Percentiles rank a stretch among this genome's conserved stretches.
Evolutionary conservation across 2,888 invertebrate species (phyloP).

Genomic region (Brachycybe producta): DNA sequence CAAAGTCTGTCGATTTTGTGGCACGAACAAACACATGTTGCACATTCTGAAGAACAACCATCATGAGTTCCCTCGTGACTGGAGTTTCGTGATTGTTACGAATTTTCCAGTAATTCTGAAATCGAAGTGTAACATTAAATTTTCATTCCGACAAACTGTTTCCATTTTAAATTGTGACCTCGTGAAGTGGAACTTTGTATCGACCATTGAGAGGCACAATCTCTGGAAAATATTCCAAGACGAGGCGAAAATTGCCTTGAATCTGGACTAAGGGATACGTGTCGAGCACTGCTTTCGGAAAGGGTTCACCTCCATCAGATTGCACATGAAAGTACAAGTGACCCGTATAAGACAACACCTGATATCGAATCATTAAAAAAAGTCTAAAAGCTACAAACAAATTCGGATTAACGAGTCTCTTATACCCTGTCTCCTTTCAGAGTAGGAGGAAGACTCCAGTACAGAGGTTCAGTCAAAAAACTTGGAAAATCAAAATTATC

Average conservation of each 20-base stretch:
- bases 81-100: slow-evolving; percentile 41
- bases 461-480: slow-evolving; percentile 53
- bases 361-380: slow-evolving; percentile 26
- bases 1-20: slow-evolving; percentile 45
- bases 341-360: slow-evolving; percentile 82
- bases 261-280: slow-evolving; percentile 69
- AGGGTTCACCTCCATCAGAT: slow-evolving; percentile 48
- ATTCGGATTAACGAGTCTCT: neutral
- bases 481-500: slow-evolving; percentile 42
- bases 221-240: slow-evolving; percentile 55
- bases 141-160: neutral
- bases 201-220: slow-evolving; percentile 32
- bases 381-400: neutral
- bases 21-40: slow-evolving; percentile 65
- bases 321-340: slow-evolving; percentile 59
- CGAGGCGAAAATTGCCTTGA: slow-evolving; percentile 57
- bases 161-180: slow-evolving; percentile 24
- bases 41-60: slow-evolving; percentile 83
- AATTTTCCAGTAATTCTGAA: slow-evolving; percentile 50
- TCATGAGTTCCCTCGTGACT: slow-evolving; percentile 62
- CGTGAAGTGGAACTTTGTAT: slow-evolving; percentile 38
- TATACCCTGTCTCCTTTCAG: slow-evolving; percentile 71
- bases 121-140: too few relatives aligned
- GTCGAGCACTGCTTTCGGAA: slow-evolving; percentile 41
- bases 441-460: slow-evolving; percentile 64